Base-by-base conservation (phyloP, 2,888 invertebrate species). In the Troides oblongomaculatus region DNA sequence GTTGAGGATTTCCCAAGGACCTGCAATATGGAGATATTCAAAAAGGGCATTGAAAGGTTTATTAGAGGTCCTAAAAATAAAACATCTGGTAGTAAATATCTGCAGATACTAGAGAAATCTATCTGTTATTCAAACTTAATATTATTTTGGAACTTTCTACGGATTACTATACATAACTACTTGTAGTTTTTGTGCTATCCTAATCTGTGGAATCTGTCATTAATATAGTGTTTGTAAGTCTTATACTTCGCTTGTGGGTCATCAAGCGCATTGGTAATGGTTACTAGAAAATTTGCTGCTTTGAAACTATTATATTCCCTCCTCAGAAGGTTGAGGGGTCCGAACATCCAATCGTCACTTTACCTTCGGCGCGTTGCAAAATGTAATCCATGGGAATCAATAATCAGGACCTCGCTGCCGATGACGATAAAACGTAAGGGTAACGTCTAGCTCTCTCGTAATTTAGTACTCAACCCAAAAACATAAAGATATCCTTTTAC, bases 401-500 rank as follows among this genome's bases (percentile, higher is more conserved):
- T 66, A 66, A 62, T 62, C 57, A 23, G 3, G 23, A 53, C 25
- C 66, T 56, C 62, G 23, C 59, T 53, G 53, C 66, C 59, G 53
- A 63, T 63, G 66, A 58, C 70, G 70, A 63, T 69, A 69, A 69
- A 69, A 58, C 58, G 66, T 65, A 65, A 39, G 57, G 50, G 62
- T 62, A 65, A 58, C 57, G 58, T 58, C 62, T 62, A 58, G 62
- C 59, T 43, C 62, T 53, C 59, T 18, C 14, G 69, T 70, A 70
- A 66, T 66, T 70, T 70, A 70, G 66, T 66, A 36, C 62, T 63
- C 62, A 66, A 66, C 70, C 70, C 70, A 70, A 66, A 70, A 70
- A 63, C 70, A 70, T 70, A 70, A 70, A 70, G 70, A 70, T 70
- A 70, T 66, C 14, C 66, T 70, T 70, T 70, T 53, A 70, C 70